phyloP scores from a whole-genome alignment of 2,888 invertebrate genomes.

The Apantesis nais region DNA sequence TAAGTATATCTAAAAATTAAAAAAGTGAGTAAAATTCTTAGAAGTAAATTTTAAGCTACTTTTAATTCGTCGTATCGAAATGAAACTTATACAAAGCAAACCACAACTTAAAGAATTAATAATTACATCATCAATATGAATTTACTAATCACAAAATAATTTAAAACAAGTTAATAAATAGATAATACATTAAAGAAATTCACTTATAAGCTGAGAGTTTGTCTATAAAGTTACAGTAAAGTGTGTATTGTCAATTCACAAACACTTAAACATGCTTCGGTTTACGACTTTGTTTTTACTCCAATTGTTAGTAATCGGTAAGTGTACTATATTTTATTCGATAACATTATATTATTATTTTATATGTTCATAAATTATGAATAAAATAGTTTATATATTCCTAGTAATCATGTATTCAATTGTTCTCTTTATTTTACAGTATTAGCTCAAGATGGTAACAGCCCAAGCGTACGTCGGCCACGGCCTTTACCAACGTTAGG shows the following conservation, averaged over 20 bases:
- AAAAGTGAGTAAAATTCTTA: no score
- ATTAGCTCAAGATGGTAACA: neutral
- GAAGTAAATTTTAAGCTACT: no score
- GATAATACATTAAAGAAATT: no score
- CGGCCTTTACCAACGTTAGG: neutral
- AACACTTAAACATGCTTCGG: slow-evolving; percentile 38
- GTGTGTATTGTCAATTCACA: slow-evolving; percentile 12
- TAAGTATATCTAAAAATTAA: no score
- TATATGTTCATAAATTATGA: neutral
- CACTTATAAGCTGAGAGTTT: neutral
- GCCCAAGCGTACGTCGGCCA: neutral
- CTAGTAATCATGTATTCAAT: neutral
- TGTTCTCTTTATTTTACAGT: neutral
- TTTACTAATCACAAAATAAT: neutral
- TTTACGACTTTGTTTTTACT: slow-evolving; percentile 19
- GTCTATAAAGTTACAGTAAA: slow-evolving; percentile 15
- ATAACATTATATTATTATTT: neutral
- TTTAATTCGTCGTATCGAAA: no score
- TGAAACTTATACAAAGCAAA: no score
- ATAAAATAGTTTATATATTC: no score
- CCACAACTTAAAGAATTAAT: neutral
- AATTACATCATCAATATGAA: no score
- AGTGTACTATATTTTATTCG: neutral
- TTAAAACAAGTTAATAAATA: no score
- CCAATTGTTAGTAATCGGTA: neutral